These are phyloP conservation scores for Acrossocheilus fasciatus DNA, from an alignment of 2,797 vertebrate genomes.

Conservation along the genomic window DNA sequence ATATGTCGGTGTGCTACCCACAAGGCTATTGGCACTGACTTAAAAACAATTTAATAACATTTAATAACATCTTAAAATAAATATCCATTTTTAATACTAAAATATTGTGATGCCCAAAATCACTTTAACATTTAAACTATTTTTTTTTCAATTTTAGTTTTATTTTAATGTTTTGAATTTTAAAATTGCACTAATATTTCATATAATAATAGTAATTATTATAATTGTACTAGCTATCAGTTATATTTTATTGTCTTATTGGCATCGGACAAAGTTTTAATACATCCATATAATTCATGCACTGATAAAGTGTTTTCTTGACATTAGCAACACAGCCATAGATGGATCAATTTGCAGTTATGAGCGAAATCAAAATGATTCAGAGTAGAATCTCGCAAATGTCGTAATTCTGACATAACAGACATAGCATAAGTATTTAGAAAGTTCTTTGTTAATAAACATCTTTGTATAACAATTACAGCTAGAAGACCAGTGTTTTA, in stretches of 20 bases:
- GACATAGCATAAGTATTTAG: not conserved
- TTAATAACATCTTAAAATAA: not conserved
- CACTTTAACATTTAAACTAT: not conserved
- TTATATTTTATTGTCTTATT: not conserved
- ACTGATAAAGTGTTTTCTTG: not conserved
- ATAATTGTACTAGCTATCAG: not conserved
- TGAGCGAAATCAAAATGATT: not conserved
- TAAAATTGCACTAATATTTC: not conserved
- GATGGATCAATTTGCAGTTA: not conserved
- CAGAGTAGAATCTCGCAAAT: not conserved
- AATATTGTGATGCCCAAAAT: not conserved
- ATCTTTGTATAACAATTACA: not conserved
- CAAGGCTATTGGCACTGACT: no score
- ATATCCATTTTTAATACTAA: not conserved
- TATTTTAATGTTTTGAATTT: not conserved
- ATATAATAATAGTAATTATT: not conserved
- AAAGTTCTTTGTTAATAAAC: not conserved
- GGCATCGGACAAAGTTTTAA: not conserved
- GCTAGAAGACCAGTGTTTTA: not conserved
- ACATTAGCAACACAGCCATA: not conserved
- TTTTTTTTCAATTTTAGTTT: not conserved
- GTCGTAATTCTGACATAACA: not conserved
- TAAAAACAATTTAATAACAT: not conserved
- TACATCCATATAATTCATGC: not conserved
- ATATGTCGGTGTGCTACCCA: no score